Conservation (phyloP, 2,797 vertebrate genomes). For the Parambassis ranga region DNA sequence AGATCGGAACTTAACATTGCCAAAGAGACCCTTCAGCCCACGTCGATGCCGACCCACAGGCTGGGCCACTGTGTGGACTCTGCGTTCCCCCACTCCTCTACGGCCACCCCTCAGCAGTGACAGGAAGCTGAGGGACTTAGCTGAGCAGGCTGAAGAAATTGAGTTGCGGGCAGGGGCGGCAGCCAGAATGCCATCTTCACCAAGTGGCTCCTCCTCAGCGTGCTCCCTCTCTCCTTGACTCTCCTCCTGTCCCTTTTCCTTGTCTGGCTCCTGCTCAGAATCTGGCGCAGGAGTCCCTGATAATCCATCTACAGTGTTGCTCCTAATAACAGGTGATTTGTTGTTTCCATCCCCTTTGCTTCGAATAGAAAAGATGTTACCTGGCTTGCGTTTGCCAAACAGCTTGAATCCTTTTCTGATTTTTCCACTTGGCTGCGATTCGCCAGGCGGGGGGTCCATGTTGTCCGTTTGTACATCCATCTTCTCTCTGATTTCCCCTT, state of each 20-base stretch:
- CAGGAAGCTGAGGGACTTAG: slow-evolving; percentile 93
- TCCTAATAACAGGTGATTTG: slow-evolving; percentile 85
- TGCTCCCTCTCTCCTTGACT: slow-evolving; percentile 68
- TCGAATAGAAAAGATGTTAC: slow-evolving; percentile 92
- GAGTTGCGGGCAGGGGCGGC: slow-evolving; percentile 71
- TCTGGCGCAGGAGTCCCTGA: slow-evolving; percentile 79
- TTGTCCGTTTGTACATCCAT: slow-evolving; percentile 94
- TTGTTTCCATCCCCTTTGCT: slow-evolving; percentile 87
- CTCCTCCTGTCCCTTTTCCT: slow-evolving; percentile 65
- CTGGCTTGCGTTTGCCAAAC: slow-evolving; percentile 92
- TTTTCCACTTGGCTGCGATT: slow-evolving; percentile 91
- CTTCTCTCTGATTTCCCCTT: slow-evolving; percentile 66
- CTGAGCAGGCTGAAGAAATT: slow-evolving; percentile 82
- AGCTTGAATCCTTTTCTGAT: slow-evolving; percentile 97
- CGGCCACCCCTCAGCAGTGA: slow-evolving; percentile 85
- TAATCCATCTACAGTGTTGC: slow-evolving; percentile 89
- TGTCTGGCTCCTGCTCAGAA: slow-evolving; percentile 66
- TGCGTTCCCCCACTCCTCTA: slow-evolving; percentile 76
- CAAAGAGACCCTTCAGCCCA: slow-evolving; percentile 90
- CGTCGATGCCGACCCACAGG: slow-evolving; percentile 84
- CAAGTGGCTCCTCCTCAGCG: slow-evolving; percentile 76
- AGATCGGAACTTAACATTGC: slow-evolving; percentile 85
- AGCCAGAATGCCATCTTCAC: slow-evolving; percentile 68
- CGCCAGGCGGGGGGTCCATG: slow-evolving; percentile 85
- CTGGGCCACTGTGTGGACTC: slow-evolving; percentile 84